A percentile compares a stretch with the other conserved stretches of the same genome.
Conservation (phyloP, 2,888 invertebrate genomes). For the Alitta virens region DNA sequence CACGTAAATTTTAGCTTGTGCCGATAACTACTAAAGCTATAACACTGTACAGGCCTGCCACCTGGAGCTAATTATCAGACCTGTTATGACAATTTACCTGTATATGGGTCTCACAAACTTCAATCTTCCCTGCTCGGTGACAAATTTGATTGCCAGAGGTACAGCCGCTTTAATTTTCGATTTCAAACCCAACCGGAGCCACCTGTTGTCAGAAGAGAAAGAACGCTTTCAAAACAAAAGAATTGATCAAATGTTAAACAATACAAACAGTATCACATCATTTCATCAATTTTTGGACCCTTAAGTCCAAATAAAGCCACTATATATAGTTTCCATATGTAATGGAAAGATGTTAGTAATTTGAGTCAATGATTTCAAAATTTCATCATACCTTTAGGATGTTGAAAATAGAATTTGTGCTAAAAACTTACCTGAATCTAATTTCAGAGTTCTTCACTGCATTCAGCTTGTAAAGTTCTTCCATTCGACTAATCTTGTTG, state of each 20-base stretch:
- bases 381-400: no score
- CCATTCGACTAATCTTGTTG: constrained; percentile 65
- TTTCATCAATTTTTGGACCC: no score
- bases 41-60: no score
- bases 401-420: no score
- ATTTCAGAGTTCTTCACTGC: constrained; percentile 76
- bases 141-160: constrained; percentile 71
- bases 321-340: no score
- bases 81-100: constrained; percentile 60
- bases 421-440: constrained; percentile 59
- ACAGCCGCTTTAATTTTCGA: constrained; percentile 70
- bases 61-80: no score
- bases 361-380: no score
- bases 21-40: no score
- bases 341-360: no score
- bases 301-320: no score
- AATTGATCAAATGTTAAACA: background rate
- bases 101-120: constrained; percentile 88
- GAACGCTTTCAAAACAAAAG: background rate
- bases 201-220: constrained; percentile 60
- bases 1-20: no score
- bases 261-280: no score
- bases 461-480: constrained; percentile 67
- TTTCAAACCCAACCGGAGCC: constrained; percentile 76
- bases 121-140: constrained; percentile 83